phyloP scores from a whole-genome alignment of 2,888 invertebrate species.

The Nephrocerus scutellatus region DNA sequence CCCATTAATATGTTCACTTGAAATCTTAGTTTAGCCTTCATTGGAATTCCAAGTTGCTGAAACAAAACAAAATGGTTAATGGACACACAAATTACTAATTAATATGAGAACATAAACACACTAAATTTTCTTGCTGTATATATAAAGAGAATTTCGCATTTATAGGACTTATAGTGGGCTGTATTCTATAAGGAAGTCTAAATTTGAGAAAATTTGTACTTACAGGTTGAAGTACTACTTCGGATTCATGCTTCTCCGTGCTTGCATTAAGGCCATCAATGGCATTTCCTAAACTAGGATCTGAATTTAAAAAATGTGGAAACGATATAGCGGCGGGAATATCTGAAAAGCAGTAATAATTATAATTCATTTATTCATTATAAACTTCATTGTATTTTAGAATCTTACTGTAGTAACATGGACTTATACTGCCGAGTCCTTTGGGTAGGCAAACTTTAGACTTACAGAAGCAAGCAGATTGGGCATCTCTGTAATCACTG shows the following conservation, averaged over 20 bases:
- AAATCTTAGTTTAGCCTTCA: slow-evolving; percentile 57
- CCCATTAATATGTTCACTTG: slow-evolving; percentile 68
- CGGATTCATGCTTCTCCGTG: slow-evolving; percentile 48
- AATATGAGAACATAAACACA: slow-evolving; percentile 7
- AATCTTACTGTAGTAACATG: slow-evolving; percentile 66
- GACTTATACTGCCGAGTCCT: slow-evolving; percentile 62
- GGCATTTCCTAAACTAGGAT: slow-evolving; percentile 52
- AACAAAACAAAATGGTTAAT: too few species aligned
- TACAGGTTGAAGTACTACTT: slow-evolving; percentile 67
- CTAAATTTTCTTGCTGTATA: too few species aligned
- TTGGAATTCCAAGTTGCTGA: slow-evolving; percentile 60
- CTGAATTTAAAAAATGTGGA: slow-evolving; percentile 64
- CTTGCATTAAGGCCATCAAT: slow-evolving; percentile 60
- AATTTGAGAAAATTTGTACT: too few species aligned
- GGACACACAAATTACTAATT: slow-evolving; percentile 3
- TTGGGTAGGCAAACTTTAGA: slow-evolving; percentile 51
- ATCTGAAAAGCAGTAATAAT: too few species aligned
- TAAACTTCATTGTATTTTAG: too few species aligned
- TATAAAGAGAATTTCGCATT: too few species aligned
- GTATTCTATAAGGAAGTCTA: too few species aligned
- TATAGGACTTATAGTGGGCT: too few species aligned
- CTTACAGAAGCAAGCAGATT: slow-evolving; percentile 60
- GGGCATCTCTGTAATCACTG: slow-evolving; percentile 50
- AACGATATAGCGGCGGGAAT: slow-evolving; percentile 69
- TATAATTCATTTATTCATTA: too few species aligned